phyloP scores from a whole-genome alignment of 1,140 invertebrate genomes.

The Manduca sexta region DNA sequence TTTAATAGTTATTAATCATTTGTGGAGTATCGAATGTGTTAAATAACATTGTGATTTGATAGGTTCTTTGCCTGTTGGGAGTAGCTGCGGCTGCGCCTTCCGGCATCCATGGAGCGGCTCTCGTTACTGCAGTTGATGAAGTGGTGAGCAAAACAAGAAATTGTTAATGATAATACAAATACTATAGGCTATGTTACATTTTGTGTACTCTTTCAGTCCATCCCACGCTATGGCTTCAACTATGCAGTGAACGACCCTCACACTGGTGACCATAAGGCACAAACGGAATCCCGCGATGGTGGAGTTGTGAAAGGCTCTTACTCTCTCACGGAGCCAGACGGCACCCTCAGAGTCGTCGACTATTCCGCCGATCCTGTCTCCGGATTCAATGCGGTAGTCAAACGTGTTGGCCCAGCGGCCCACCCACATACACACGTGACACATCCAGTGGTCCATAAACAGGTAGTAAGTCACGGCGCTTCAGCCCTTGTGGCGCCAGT shows the following conservation, averaged over 20 bases:
- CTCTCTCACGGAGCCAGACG: slow-evolving; percentile 75
- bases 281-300: slow-evolving; percentile 76
- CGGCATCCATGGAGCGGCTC: slow-evolving; percentile 12
- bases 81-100: slow-evolving; percentile 42
- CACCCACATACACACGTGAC: slow-evolving; percentile 44
- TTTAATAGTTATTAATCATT: not conserved
- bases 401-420: slow-evolving; percentile 65
- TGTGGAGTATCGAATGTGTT: not conserved
- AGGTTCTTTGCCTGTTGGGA: slow-evolving; percentile 48
- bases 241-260: slow-evolving; percentile 77
- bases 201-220: slow-evolving; percentile 24
- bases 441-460: slow-evolving; percentile 14
- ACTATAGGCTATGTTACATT: not conserved
- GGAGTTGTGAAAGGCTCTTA: slow-evolving; percentile 73
- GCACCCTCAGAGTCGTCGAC: slow-evolving; percentile 73
- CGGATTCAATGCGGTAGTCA: slow-evolving; percentile 71
- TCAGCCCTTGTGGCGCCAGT: slow-evolving; percentile 13
- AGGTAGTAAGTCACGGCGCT: slow-evolving; percentile 15
- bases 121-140: slow-evolving; percentile 25
- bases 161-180: too few species aligned
- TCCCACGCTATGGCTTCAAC: slow-evolving; percentile 74
- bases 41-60: not conserved
- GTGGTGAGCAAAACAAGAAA: slow-evolving; percentile 37
- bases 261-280: slow-evolving; percentile 78
- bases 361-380: slow-evolving; percentile 74